These are phyloP conservation scores for Parauchenoglanis ngamensis DNA, from an alignment of 2,797 vertebrate genomes.

Conservation along the genomic window DNA sequence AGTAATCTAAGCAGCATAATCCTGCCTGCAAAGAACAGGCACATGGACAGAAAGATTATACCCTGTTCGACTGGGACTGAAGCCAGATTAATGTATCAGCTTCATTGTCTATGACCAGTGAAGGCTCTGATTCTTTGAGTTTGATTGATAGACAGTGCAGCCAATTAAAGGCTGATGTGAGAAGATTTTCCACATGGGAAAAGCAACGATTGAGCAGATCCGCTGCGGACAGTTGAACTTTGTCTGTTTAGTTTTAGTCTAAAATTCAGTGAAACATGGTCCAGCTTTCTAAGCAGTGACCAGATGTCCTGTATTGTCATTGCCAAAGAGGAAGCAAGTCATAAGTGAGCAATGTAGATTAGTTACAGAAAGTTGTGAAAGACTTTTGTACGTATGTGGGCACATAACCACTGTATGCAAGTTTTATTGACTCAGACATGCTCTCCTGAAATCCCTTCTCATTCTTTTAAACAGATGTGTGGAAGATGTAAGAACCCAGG, in stretches of 20 bases:
- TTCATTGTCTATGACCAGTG: background rate
- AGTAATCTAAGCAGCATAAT: slow-evolving; percentile 58
- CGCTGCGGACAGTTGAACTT: background rate
- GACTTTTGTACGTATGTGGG: background rate
- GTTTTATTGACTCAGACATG: background rate
- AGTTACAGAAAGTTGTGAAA: background rate
- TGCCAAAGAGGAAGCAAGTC: background rate
- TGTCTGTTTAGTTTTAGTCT: background rate
- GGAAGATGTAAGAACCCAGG: slow-evolving; percentile 60
- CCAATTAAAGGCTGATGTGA: background rate
- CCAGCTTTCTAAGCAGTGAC: background rate
- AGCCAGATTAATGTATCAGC: background rate
- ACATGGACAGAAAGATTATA: slow-evolving; percentile 37
- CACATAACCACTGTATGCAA: too few relatives aligned
- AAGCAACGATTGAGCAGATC: background rate
- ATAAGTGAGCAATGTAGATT: background rate
- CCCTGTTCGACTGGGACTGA: slow-evolving; percentile 29
- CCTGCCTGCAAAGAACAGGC: slow-evolving; percentile 35
- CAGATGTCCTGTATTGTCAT: background rate
- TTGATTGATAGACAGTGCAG: background rate
- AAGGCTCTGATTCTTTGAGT: slow-evolving; percentile 15
- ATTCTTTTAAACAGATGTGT: slow-evolving; percentile 59
- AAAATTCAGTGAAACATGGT: background rate
- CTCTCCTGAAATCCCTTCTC: background rate
- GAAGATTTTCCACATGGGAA: background rate